Base-by-base conservation (phyloP, 2,888 invertebrate species). In the Andricus curvator region DNA sequence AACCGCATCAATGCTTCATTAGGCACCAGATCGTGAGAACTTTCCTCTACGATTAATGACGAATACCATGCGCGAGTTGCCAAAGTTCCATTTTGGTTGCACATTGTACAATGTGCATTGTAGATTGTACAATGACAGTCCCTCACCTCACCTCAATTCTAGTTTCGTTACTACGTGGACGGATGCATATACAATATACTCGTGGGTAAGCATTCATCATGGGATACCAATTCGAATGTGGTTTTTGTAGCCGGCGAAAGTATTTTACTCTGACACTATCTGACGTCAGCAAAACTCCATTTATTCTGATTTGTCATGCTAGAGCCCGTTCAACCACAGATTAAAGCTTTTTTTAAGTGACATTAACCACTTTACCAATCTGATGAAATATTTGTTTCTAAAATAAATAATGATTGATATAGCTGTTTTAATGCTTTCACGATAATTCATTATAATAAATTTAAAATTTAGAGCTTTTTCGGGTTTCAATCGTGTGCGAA, bases 1-100 rank as follows among this genome's bases (percentile, higher is more conserved):
- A 60, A 74, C 56, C 74, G 37, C 74, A 56, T 60, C 74, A 74
- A 74, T 74, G 74, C 74, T 74, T 60, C 74, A 74, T 74, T 60
- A 74, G 37, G 56, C 33, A 60, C n/a, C 33, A 51, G 56, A 33
- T 74, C 56, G 74, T 74, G 74, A 74, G 56, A 74, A 51, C 33
- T 74, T 74, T 74, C 56, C 74, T 56, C 51, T 74, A 33, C 33
- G 74, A 56, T 74, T 51, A 74, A 74, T 74, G 74, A 74, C n/a
- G 74, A 74, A 29, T 74, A 74, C 56, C 48, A 33, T 13, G 56
- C 56, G 56, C n/a, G 56, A 74, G 74, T 74, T 74, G 74, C 56
- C 74, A 37, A 74, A 74, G 56, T 74, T 33, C 74, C 56, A 51
- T 74, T 74, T 74, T 74, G 56, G 74, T 74, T 74, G 56, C 29